phyloP scores from a whole-genome alignment of 2,888 invertebrate species.

The Eupithecia pulchellata region DNA sequence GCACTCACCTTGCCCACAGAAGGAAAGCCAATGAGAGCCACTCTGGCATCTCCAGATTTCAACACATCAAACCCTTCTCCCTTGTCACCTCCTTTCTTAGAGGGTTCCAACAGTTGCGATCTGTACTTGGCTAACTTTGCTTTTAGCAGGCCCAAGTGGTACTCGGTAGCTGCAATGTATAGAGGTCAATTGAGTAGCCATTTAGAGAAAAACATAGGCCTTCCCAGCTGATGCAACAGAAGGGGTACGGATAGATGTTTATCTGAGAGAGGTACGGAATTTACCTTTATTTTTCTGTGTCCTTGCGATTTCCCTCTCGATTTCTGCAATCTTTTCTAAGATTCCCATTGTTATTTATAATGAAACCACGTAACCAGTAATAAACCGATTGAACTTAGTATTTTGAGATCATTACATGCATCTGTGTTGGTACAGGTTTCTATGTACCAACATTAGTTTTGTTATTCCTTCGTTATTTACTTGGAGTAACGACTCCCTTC shows the following conservation, averaged over 20 bases:
- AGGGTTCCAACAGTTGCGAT: constrained; percentile 96
- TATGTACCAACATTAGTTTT: not conserved
- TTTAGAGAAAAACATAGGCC: not conserved
- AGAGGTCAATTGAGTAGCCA: not conserved
- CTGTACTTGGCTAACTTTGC: constrained; percentile 98
- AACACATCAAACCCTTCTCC: constrained; percentile 99
- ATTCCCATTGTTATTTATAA: constrained; percentile 93
- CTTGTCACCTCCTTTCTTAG: constrained; percentile 95
- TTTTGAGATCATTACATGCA: constrained; percentile 7
- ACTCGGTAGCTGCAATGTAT: constrained; percentile 95
- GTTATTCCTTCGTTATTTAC: not conserved
- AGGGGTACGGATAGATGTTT: not conserved
- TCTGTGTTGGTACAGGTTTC: not conserved
- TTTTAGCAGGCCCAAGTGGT: constrained; percentile 98
- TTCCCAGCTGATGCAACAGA: not conserved
- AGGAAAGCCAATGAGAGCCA: constrained; percentile 99
- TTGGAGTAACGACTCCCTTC: not conserved
- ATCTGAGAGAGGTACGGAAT: not conserved
- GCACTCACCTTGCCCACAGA: constrained; percentile 96
- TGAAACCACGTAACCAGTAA: constrained; percentile 56
- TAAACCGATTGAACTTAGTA: constrained; percentile 7
- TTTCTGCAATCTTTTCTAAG: constrained; percentile 99
- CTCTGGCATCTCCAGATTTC: constrained; percentile 99
- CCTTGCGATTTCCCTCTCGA: constrained; percentile 98
- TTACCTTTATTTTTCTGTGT: constrained; percentile 99